phyloP scores from a whole-genome alignment of 2,113 vertebrate genomes.

The Atrichornis clamosus region DNA sequence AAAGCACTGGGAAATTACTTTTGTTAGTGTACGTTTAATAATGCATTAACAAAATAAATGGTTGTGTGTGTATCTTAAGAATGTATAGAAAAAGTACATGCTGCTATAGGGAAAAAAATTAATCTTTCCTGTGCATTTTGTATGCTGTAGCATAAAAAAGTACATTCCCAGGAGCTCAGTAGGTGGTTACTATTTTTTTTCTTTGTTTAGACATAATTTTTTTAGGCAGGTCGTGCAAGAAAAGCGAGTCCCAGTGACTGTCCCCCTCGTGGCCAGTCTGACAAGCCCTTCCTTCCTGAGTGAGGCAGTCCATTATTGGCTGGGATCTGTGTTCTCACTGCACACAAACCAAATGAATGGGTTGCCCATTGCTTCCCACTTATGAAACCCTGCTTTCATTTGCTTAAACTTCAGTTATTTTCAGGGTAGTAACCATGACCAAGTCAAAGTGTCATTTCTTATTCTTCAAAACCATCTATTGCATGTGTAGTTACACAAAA shows the following conservation, averaged over 20 bases:
- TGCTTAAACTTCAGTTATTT: background rate
- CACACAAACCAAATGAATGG: background rate
- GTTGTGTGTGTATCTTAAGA: background rate
- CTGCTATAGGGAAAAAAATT: background rate
- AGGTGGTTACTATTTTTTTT: background rate
- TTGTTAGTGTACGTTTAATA: constrained; percentile 43
- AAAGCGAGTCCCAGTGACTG: background rate
- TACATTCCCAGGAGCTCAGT: constrained; percentile 2
- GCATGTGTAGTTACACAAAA: background rate
- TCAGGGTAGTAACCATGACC: background rate
- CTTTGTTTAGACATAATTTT: background rate
- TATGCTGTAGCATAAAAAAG: background rate
- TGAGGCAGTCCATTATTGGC: background rate
- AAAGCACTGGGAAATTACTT: constrained; percentile 14
- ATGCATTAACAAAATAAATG: constrained; percentile 38
- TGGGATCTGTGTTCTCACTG: background rate
- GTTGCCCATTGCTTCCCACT: background rate
- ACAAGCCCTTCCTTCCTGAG: background rate
- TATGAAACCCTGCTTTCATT: background rate
- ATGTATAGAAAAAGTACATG: background rate
- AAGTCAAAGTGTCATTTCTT: background rate
- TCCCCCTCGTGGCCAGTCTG: background rate
- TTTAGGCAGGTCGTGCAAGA: background rate
- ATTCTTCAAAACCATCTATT: rapidly evolving
- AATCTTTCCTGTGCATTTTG: background rate